Conservation (phyloP, 2,113 vertebrate species). For the Dromas ardeola region DNA sequence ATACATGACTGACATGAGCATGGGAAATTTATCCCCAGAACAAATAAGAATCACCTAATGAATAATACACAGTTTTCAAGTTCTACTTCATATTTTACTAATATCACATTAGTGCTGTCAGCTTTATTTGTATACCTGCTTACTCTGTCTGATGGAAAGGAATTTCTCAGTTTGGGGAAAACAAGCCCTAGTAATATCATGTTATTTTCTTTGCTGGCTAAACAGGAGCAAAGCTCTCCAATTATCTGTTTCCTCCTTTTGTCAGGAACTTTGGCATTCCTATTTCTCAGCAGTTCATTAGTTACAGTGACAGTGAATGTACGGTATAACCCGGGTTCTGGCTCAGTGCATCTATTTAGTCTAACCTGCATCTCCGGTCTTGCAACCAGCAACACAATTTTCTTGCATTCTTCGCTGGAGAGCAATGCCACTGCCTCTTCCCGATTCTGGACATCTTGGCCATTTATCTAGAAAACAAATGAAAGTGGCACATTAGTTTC, state of each 20-base stretch:
- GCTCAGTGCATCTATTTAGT: conserved; percentile 21
- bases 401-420: conserved; percentile 87
- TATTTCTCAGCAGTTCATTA: conserved; percentile 9
- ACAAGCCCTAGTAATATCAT: not conserved
- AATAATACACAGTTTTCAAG: not conserved
- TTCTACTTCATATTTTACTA: not conserved
- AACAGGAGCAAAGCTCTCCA: not conserved
- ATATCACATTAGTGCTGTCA: not conserved
- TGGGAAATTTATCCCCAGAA: not conserved
- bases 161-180: not conserved
- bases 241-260: not conserved
- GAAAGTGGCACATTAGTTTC: conserved; percentile 78
- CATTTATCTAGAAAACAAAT: conserved; percentile 92
- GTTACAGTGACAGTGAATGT: not conserved
- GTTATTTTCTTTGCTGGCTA: not conserved
- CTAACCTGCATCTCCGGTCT: conserved; percentile 93
- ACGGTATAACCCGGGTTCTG: not conserved
- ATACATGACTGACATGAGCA: not conserved
- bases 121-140: not conserved
- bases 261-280: not conserved
- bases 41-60: not conserved
- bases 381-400: conserved; percentile 88
- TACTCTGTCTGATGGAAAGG: not conserved
- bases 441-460: conserved; percentile 90
- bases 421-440: conserved; percentile 91